Evolutionary conservation across 2,113 vertebrate genomes (phyloP), one percentile per base, ranked within the genome.

Genomic region (Globicephala melas): DNA sequence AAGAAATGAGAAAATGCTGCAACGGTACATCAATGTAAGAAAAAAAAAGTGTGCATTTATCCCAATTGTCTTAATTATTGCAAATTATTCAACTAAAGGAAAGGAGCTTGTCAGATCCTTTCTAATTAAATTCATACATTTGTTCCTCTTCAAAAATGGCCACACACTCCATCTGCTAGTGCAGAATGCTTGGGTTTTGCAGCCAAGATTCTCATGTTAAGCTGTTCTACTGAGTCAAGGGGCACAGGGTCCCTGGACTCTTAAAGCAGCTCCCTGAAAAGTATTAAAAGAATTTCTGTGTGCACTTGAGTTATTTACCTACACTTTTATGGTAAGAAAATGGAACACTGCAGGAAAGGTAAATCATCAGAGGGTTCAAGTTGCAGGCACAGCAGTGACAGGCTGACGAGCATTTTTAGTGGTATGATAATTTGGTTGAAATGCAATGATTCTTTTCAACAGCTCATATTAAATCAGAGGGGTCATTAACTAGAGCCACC

Each of bases 81-180:
- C 53, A 93, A 98, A 98, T 98, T 97, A 98, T 98, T 86, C 98
- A 97, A 98, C 2, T 44, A 97, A 79, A 89, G 95, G 97, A 97
- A 38, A 98, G 97, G 91, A 95, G 81, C 97, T 97, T 98, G 98
- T 98, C 98, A 98, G 97, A 98, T 98, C 89, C 90, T 97, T 98
- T 95, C 89, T 98, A 98, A 98, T 99, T 98, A 98, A 98, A 98
- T 98, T 98, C 98, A 98, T 98, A 88, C 98, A 98, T 98, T 98
- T 98, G 98, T 98, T 99, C 83, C 95, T 97, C 70, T 97, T 98
- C 98, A 97, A 97, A 99, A 99, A 98, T 98, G 98, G 97, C 97
- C 98, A 98, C 94, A 92, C 96, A 92, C 95, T 98, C 98, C 98
- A 99, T 98, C 99, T 99, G 98, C 97, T 97, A 89, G 81, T 84